phyloP scores from a whole-genome alignment of 2,888 invertebrate species.

The Maniola hyperantus region DNA sequence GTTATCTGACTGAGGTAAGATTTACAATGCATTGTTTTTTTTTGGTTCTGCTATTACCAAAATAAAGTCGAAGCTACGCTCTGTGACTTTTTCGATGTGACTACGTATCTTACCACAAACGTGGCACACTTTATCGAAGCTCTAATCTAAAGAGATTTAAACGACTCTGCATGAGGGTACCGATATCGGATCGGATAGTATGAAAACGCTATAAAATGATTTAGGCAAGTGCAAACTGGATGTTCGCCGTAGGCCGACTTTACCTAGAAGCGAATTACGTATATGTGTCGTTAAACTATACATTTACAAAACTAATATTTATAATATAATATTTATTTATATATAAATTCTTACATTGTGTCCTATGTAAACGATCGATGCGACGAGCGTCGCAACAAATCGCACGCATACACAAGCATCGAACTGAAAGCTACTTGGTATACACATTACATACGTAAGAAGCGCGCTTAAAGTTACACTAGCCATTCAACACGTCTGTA shows the following conservation, averaged over 20 bases:
- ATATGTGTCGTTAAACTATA: constrained; percentile 55
- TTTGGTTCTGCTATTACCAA: no score
- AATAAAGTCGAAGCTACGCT: no score
- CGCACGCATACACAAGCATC: constrained; percentile 1
- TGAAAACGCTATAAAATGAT: constrained; percentile 23
- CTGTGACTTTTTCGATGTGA: no score
- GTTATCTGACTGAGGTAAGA: no score
- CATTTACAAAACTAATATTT: constrained; percentile 65
- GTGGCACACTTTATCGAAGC: no score
- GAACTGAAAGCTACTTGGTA: constrained; percentile 19
- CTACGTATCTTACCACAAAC: no score
- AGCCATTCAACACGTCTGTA: neutral
- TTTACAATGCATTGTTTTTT: no score
- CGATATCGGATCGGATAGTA: neutral
- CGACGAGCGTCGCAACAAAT: constrained; percentile 3
- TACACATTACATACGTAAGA: constrained; percentile 13
- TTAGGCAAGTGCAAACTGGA: constrained; percentile 56
- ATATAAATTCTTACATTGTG: constrained; percentile 23
- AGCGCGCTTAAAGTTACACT: constrained; percentile 13
- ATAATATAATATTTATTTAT: constrained; percentile 41
- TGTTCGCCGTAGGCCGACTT: constrained; percentile 30
- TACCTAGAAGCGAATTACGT: constrained; percentile 20
- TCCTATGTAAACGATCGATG: neutral
- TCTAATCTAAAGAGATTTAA: no score
- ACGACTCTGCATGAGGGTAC: no score